A percentile compares a stretch with the other conserved stretches of the same genome.
These are phyloP conservation scores for Microplitis demolitor DNA, from an alignment of 1,140 invertebrate species.

Conservation along the genomic window DNA sequence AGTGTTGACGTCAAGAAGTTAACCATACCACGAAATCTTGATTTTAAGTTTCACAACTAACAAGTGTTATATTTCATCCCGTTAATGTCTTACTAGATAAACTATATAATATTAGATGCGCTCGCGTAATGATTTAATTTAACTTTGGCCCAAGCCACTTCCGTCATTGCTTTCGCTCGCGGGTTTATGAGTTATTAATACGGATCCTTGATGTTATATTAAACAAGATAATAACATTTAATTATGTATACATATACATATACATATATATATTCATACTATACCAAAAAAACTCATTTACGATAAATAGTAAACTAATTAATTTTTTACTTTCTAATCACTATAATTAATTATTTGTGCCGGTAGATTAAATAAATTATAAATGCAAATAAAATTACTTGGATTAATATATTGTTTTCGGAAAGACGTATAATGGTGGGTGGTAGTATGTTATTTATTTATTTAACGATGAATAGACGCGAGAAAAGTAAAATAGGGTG, in stretches of 20 bases:
- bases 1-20: not conserved
- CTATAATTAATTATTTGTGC: not conserved
- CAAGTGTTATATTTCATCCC: constrained; percentile 6
- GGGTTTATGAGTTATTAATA: constrained; percentile 12
- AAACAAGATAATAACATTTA: constrained; percentile 1
- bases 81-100: constrained; percentile 19
- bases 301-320: too few species aligned
- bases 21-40: constrained; percentile 6
- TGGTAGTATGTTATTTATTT: not conserved
- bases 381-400: not conserved
- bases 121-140: constrained; percentile 15
- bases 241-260: not conserved
- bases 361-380: not conserved
- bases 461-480: not conserved
- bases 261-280: too few species aligned
- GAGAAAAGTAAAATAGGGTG: not conserved
- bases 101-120: constrained; percentile 16
- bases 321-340: too few species aligned
- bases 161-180: constrained; percentile 5
- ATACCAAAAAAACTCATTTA: too few species aligned
- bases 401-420: not conserved
- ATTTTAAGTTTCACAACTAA: constrained; percentile 11
- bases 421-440: not conserved
- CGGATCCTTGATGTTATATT: constrained; percentile 8
- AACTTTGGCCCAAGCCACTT: constrained; percentile 16